A percentile compares a stretch with the other conserved stretches of the same genome.
These are phyloP conservation scores for Stylophora pistillata DNA, from an alignment of 64 coral and sea anemone genomes.

Conservation along the genomic window DNA sequence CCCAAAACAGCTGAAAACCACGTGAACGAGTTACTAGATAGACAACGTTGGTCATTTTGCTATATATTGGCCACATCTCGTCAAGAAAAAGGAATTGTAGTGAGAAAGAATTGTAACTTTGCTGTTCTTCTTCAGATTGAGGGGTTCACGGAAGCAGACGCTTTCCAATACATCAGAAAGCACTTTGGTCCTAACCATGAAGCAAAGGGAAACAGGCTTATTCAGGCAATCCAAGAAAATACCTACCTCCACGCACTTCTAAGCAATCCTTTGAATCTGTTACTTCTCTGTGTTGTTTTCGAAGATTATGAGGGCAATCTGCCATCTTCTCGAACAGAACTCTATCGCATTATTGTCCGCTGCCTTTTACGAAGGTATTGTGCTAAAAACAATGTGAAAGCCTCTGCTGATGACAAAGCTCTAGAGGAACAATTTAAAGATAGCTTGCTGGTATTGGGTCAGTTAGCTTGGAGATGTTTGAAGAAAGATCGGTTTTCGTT, in stretches of 20 bases:
- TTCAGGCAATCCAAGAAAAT: background rate
- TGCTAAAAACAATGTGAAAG: background rate
- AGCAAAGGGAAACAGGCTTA: slow-evolving; percentile 13
- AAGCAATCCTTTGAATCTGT: slow-evolving; percentile 20
- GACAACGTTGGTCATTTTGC: background rate
- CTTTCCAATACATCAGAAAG: background rate
- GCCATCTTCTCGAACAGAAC: slow-evolving; percentile 13
- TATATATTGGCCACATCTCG: slow-evolving; percentile 9
- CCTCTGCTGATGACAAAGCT: background rate
- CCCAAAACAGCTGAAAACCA: background rate
- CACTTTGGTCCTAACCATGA: slow-evolving; percentile 1
- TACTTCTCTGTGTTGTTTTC: slow-evolving; percentile 46
- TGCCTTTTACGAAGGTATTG: background rate
- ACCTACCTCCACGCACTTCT: background rate
- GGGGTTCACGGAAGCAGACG: background rate
- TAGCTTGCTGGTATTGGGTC: background rate
- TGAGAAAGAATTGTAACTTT: slow-evolving; percentile 1
- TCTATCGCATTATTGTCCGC: slow-evolving; percentile 13
- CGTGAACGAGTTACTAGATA: background rate
- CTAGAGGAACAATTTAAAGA: background rate
- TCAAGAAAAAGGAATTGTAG: slow-evolving; percentile 4
- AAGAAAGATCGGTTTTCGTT: background rate
- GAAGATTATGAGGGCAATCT: slow-evolving; percentile 42
- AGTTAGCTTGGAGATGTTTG: background rate
- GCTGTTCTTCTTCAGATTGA: slow-evolving; percentile 4